phyloP scores from a whole-genome alignment of 2,888 invertebrate species.

The Drosophila tanythrix region DNA sequence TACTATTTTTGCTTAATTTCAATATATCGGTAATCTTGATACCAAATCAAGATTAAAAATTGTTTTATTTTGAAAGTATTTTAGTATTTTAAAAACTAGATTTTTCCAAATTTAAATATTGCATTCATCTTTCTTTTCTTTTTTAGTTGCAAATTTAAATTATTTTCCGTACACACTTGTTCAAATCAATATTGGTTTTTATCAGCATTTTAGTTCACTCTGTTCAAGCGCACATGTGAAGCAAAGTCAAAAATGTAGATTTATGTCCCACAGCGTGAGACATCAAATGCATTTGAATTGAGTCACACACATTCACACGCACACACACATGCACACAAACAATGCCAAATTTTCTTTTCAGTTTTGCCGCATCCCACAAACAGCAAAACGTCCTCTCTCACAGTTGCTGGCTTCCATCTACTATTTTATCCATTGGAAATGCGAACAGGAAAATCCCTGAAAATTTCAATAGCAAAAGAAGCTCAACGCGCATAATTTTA shows the following conservation, averaged over 20 bases:
- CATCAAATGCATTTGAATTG: slow-evolving; percentile 40
- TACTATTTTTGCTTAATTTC: neutral
- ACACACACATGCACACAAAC: neutral
- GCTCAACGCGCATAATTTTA: slow-evolving; percentile 70
- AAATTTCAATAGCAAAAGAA: slow-evolving; percentile 72
- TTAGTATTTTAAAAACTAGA: too few species aligned
- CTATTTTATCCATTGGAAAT: slow-evolving; percentile 42
- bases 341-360: slow-evolving; percentile 19
- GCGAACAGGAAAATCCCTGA: slow-evolving; percentile 44
- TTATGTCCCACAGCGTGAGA: slow-evolving; percentile 44
- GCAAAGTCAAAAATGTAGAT: slow-evolving; percentile 30
- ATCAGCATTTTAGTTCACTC: neutral
- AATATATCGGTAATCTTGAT: neutral
- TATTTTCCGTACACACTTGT: neutral
- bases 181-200: neutral
- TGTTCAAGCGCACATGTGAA: slow-evolving; percentile 9
- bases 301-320: slow-evolving; percentile 7
- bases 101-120: neutral
- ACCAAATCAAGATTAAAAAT: neutral
- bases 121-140: neutral
- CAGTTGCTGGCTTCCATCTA: slow-evolving; percentile 7
- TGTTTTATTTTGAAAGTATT: neutral
- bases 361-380: slow-evolving; percentile 41
- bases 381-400: slow-evolving; percentile 34
- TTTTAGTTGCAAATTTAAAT: neutral